phyloP scores from a whole-genome alignment of 2,888 invertebrate genomes.

The Gibbula magus region DNA sequence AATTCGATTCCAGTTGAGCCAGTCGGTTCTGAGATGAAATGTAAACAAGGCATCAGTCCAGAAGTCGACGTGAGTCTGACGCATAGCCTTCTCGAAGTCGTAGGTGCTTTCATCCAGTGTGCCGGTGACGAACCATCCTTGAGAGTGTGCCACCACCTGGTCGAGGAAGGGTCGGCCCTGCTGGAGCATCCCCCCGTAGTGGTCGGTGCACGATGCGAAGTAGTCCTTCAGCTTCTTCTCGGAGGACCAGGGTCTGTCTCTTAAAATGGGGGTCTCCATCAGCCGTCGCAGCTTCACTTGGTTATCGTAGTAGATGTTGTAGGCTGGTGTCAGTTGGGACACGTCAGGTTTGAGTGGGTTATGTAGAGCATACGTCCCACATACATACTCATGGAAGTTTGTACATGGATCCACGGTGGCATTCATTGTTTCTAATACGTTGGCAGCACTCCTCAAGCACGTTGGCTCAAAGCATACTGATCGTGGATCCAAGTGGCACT shows the following conservation, averaged over 20 bases:
- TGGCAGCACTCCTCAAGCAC: slow-evolving; percentile 60
- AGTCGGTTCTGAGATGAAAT: slow-evolving; percentile 50
- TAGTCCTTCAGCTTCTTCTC: slow-evolving; percentile 80
- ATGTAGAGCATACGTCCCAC: slow-evolving; percentile 77
- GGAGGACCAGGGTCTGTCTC: slow-evolving; percentile 64
- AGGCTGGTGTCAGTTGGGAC: slow-evolving; percentile 46
- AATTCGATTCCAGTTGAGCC: slow-evolving; percentile 43
- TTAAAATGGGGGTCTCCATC: slow-evolving; percentile 44
- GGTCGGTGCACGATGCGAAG: slow-evolving; percentile 79
- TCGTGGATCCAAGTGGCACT: slow-evolving; percentile 6
- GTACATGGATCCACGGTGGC: slow-evolving; percentile 76
- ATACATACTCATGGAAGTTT: slow-evolving; percentile 71
- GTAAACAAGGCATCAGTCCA: slow-evolving; percentile 65
- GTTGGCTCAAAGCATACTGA: slow-evolving; percentile 49
- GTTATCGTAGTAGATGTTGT: slow-evolving; percentile 58
- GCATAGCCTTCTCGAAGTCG: slow-evolving; percentile 49
- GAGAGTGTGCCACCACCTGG: slow-evolving; percentile 52
- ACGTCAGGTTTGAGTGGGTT: slow-evolving; percentile 53
- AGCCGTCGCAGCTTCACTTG: slow-evolving; percentile 55
- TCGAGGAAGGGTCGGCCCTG: slow-evolving; percentile 55
- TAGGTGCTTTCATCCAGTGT: slow-evolving; percentile 40
- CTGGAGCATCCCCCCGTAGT: slow-evolving; percentile 54
- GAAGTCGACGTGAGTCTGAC: slow-evolving; percentile 59
- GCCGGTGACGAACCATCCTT: slow-evolving; percentile 62
- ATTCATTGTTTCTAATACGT: slow-evolving; percentile 59